Percentiles rank a stretch among this genome's conserved stretches.
phyloP scores from a whole-genome alignment of 2,797 vertebrate genomes.

The Lateolabrax maculatus region DNA sequence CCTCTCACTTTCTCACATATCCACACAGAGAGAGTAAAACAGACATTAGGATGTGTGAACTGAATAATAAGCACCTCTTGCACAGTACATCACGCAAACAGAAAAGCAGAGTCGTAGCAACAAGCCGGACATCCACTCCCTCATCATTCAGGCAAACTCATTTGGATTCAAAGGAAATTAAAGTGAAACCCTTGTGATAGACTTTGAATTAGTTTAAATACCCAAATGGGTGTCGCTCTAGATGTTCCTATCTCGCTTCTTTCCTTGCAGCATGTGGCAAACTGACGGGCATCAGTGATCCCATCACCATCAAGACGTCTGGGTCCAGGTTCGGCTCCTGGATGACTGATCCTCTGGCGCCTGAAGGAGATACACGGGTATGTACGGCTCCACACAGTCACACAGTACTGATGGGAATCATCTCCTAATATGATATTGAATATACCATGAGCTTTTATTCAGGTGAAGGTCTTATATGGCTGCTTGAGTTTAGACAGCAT shows the following conservation, averaged over 20 bases:
- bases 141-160: slow-evolving; percentile 31
- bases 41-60: slow-evolving; percentile 69
- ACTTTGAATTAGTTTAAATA: slow-evolving; percentile 22
- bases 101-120: slow-evolving; percentile 14
- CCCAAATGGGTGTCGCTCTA: slow-evolving; percentile 5
- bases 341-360: slow-evolving; percentile 98
- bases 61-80: slow-evolving; percentile 64
- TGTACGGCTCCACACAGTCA: slow-evolving; percentile 53
- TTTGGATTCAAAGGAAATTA: slow-evolving; percentile 43
- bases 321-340: slow-evolving; percentile 98
- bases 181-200: slow-evolving; percentile 22
- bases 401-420: neutral
- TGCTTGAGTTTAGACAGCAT: neutral
- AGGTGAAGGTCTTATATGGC: accelerated
- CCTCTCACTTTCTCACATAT: slow-evolving; percentile 60
- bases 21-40: slow-evolving; percentile 59
- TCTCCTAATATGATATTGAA: neutral
- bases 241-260: slow-evolving; percentile 57
- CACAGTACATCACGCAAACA: slow-evolving; percentile 23
- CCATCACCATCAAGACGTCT: slow-evolving; percentile 97
- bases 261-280: slow-evolving; percentile 95
- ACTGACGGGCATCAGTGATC: slow-evolving; percentile 97
- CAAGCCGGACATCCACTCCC: slow-evolving; percentile 30
- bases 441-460: too few species aligned
- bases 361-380: slow-evolving; percentile 96